Evolutionary conservation across 2,797 vertebrate species (phyloP).

Genomic region (Labroides dimidiatus): DNA sequence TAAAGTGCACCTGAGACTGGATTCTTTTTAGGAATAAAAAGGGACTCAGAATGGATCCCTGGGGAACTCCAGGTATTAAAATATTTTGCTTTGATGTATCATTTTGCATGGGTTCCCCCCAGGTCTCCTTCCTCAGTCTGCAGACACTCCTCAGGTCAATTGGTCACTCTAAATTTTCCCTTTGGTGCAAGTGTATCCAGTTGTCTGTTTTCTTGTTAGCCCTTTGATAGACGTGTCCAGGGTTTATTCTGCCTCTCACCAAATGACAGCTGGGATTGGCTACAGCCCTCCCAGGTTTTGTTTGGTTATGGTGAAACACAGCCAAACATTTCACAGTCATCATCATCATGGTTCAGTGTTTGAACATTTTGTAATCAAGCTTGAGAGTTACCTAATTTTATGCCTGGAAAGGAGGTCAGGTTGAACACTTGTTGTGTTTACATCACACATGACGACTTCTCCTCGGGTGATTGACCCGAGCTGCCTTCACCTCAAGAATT

Average conservation of each 20-base stretch:
- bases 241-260: no score
- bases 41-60: not conserved
- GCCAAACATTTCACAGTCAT: not conserved
- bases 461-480: conserved; percentile 55
- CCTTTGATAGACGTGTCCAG: no score
- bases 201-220: no score
- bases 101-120: not conserved
- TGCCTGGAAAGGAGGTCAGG: conserved; percentile 33
- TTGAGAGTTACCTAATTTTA: conserved; percentile 12
- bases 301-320: not conserved
- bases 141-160: no score
- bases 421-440: conserved; percentile 40
- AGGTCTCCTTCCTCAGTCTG: no score
- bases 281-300: no score
- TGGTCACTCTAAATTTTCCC: no score
- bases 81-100: not conserved
- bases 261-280: no score
- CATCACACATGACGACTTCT: conserved; percentile 35
- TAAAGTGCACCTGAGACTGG: not conserved
- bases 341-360: not conserved
- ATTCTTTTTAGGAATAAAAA: conserved; percentile 1
- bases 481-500: conserved; percentile 39
- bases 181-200: no score
- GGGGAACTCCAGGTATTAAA: conserved; percentile 6
- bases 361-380: not conserved